Evolutionary conservation across 2,888 invertebrate species (phyloP).

Genomic region (Oligia strigilis): DNA sequence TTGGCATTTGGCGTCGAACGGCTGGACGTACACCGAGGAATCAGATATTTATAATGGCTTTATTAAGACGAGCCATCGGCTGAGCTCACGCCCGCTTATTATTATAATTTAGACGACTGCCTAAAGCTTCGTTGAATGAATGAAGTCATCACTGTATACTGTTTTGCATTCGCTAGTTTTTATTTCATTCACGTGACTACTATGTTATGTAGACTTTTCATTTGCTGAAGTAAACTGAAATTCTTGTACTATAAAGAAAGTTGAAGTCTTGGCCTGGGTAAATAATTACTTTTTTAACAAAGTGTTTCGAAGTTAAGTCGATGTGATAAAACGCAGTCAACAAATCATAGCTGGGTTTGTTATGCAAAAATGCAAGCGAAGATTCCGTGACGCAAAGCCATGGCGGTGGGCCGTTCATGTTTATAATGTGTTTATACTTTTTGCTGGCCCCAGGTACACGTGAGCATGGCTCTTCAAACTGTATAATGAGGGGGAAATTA

Average conservation of each 20-base stretch:
- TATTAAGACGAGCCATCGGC: slow-evolving; percentile 87
- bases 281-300: slow-evolving; percentile 69
- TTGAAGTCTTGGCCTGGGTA: slow-evolving; percentile 39
- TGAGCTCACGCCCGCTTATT: slow-evolving; percentile 89
- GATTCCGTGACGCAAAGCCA: slow-evolving; percentile 86
- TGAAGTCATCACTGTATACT: slow-evolving; percentile 85
- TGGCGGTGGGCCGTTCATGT: slow-evolving; percentile 81
- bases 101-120: slow-evolving; percentile 90
- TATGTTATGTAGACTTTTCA: slow-evolving; percentile 42
- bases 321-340: slow-evolving; percentile 77
- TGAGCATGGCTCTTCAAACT: slow-evolving; percentile 75
- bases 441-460: slow-evolving; percentile 76
- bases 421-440: slow-evolving; percentile 86
- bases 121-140: slow-evolving; percentile 85
- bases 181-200: slow-evolving; percentile 48
- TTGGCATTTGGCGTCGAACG: slow-evolving; percentile 83
- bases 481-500: slow-evolving; percentile 78
- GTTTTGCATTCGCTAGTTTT: slow-evolving; percentile 63
- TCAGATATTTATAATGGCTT: slow-evolving; percentile 90
- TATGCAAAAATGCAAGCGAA: slow-evolving; percentile 88
- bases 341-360: slow-evolving; percentile 85
- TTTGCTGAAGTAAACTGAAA: slow-evolving; percentile 42
- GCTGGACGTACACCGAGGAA: slow-evolving; percentile 82
- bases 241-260: slow-evolving; percentile 46
- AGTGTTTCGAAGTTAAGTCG: slow-evolving; percentile 69